Percentiles rank a stretch among this genome's conserved stretches.
Conservation (phyloP, 2,888 invertebrate genomes). For the Steinernema carpocapsae region DNA sequence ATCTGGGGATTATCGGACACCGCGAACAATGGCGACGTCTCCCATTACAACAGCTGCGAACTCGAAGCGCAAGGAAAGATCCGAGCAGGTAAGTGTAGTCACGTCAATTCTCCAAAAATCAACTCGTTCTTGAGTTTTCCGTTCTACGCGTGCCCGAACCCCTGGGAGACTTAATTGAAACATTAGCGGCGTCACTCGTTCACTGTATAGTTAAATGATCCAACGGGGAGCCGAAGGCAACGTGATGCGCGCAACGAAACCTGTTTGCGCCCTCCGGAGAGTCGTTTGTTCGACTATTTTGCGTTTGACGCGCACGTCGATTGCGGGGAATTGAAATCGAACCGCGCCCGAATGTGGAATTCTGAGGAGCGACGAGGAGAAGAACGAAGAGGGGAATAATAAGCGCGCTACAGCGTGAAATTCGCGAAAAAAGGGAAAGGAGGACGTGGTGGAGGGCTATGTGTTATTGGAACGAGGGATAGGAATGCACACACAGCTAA, state of each 20-base stretch:
- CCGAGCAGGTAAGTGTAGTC: slow-evolving; percentile 52
- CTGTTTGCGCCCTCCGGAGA: not conserved
- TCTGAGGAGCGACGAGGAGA: not conserved
- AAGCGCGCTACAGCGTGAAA: slow-evolving; percentile 7
- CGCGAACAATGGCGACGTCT: slow-evolving; percentile 58
- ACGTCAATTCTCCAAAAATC: not conserved
- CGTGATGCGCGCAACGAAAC: not conserved
- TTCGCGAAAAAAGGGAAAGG: not conserved
- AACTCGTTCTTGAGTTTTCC: not conserved
- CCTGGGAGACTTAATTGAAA: slow-evolving; percentile 20
- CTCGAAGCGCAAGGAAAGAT: slow-evolving; percentile 66
- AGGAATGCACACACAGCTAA: too few species aligned
- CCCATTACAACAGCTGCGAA: slow-evolving; percentile 63
- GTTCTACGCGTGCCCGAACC: not conserved
- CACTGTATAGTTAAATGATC: slow-evolving; percentile 7
- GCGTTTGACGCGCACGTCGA: slow-evolving; percentile 16
- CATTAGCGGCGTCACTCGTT: not conserved
- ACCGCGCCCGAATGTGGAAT: slow-evolving; percentile 26
- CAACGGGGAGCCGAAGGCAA: not conserved
- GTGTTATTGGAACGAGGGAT: too few species aligned
- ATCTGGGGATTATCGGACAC: slow-evolving; percentile 65
- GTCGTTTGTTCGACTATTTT: slow-evolving; percentile 30
- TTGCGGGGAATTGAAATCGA: slow-evolving; percentile 14
- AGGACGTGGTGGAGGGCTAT: too few species aligned
- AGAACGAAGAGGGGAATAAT: not conserved